Conservation (phyloP, 92 coral and sea anemone genomes). For the Siderastrea radians region DNA sequence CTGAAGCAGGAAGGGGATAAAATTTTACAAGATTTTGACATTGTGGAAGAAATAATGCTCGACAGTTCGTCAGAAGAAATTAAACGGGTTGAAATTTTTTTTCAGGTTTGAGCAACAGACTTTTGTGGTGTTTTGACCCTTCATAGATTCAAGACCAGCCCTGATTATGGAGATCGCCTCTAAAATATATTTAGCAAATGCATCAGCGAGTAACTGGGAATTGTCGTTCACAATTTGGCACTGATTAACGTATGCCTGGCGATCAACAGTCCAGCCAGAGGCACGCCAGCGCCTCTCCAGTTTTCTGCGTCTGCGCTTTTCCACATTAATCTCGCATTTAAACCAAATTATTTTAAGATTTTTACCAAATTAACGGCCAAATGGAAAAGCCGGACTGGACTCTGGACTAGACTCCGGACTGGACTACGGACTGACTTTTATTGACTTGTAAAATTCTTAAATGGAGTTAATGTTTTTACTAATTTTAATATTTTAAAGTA, state of each 20-base stretch:
- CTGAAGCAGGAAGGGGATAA: conserved; percentile 31
- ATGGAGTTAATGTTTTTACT: too few relatives aligned
- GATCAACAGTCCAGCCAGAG: conserved; percentile 39
- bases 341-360: too few relatives aligned
- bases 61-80: neutral
- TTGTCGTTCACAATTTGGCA: conserved; percentile 22
- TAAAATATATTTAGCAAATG: conserved; percentile 42
- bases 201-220: conserved; percentile 22
- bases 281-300: conserved; percentile 35
- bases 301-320: conserved; percentile 27
- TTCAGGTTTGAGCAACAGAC: too few relatives aligned
- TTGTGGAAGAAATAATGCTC: neutral
- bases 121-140: neutral
- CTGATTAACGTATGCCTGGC: conserved; percentile 34
- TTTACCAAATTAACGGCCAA: too few relatives aligned
- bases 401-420: too few relatives aligned
- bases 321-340: neutral
- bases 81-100: too few relatives aligned
- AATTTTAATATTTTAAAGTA: too few relatives aligned
- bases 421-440: too few relatives aligned
- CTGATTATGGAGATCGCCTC: too few relatives aligned
- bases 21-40: conserved; percentile 25
- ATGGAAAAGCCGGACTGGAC: too few relatives aligned
- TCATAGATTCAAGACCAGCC: neutral
- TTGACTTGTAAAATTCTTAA: too few relatives aligned